phyloP scores from a whole-genome alignment of 1,140 invertebrate species.

The Drosophila nikananu region DNA sequence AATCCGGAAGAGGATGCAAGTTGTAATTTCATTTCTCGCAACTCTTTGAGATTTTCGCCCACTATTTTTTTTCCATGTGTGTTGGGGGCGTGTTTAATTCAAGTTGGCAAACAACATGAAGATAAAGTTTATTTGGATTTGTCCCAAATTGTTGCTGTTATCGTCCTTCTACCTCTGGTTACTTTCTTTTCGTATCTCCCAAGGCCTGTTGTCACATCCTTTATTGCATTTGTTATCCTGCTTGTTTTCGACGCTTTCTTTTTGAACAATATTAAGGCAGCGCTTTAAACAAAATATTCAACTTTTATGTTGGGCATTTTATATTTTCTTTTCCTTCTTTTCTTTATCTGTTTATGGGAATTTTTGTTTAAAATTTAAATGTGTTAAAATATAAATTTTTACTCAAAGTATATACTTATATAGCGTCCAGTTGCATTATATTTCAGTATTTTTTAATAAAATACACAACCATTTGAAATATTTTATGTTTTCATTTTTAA shows the following conservation, averaged over 20 bases:
- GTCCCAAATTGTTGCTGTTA: constrained; percentile 52
- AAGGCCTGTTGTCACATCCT: constrained; percentile 55
- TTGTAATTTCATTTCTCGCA: constrained; percentile 77
- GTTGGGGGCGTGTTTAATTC: constrained; percentile 68
- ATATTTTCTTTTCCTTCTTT: constrained; percentile 7
- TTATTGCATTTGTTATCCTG: constrained; percentile 71
- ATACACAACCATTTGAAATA: background rate
- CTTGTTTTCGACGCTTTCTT: constrained; percentile 22
- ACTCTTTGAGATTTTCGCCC: constrained; percentile 43
- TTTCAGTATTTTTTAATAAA: background rate
- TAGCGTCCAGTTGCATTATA: background rate
- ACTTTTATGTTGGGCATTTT: constrained; percentile 21
- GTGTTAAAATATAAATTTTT: background rate
- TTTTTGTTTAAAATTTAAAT: constrained; percentile 54
- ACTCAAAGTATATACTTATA: background rate
- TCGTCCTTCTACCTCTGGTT: constrained; percentile 14
- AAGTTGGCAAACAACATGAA: constrained; percentile 77
- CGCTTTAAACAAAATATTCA: background rate
- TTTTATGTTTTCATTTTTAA: background rate
- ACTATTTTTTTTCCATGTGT: constrained; percentile 44
- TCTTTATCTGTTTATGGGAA: constrained; percentile 28
- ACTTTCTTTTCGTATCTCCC: constrained; percentile 18
- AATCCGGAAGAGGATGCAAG: constrained; percentile 63
- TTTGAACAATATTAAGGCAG: background rate
- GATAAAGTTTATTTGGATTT: constrained; percentile 82